Evolutionary conservation across 2,113 vertebrate species (phyloP).

Genomic region (Centrocercus urophasianus): DNA sequence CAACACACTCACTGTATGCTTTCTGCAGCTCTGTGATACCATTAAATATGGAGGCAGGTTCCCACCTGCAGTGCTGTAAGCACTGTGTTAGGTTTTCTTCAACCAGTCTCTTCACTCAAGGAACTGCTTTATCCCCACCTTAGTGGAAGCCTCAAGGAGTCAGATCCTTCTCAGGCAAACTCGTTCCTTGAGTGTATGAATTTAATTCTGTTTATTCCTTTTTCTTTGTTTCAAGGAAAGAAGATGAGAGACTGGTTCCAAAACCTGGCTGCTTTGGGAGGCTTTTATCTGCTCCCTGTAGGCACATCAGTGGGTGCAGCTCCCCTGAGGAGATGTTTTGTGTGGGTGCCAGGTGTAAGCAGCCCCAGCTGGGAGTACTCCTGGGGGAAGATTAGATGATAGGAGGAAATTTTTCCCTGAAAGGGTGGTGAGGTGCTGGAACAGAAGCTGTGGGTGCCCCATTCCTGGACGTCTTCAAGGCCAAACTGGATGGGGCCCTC

Average conservation of each 20-base stretch:
- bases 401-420: too few relatives aligned
- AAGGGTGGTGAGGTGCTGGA: too few relatives aligned
- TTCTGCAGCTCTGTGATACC: neutral
- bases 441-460: too few relatives aligned
- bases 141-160: neutral
- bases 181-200: neutral
- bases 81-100: constrained; percentile 6
- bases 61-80: constrained; percentile 41
- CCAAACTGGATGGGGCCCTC: too few relatives aligned
- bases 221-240: neutral
- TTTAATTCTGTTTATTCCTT: constrained; percentile 20
- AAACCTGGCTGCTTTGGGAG: neutral
- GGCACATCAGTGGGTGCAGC: neutral
- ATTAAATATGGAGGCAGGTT: constrained; percentile 26
- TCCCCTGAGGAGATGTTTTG: neutral
- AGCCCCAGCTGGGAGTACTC: neutral
- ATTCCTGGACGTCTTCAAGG: too few relatives aligned
- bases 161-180: neutral
- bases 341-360: neutral
- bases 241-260: neutral
- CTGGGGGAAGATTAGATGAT: neutral
- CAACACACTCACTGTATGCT: neutral
- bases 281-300: constrained; percentile 29
- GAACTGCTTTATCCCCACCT: neutral
- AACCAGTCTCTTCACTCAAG: constrained; percentile 16